Base-by-base conservation (phyloP, 2,888 invertebrate species). In the Luperina nickerlii region DNA sequence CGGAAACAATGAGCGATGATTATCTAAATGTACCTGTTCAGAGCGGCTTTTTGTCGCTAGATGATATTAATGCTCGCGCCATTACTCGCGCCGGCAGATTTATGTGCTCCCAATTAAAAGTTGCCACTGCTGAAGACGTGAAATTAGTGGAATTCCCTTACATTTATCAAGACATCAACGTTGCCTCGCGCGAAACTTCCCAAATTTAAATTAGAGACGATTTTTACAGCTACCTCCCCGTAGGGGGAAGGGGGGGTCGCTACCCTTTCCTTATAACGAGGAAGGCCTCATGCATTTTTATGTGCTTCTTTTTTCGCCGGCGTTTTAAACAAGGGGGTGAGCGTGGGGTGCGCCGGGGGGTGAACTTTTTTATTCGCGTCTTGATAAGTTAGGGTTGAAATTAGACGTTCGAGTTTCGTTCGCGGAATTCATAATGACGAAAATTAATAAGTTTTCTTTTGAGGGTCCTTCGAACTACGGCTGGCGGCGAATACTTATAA, bases 241-340 rank as follows among this genome's bases (percentile, higher is more conserved):
- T 90, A 92, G 93, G 94, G 94, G 93, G 90, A 51, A 88, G 89
- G 91, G 95, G 96, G 95, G 94, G 93, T 90, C 92, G 95, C 96
- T 97, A 96, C 97, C 97, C 97, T 97, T 97, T 97, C 96, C 97
- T 97, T 97, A 96, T 97, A 97, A 97, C 97, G 97, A 97, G 97
- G 97, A 97, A 96, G 97, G 97, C 97, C 97, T 97, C 97, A 97
- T 97, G 97, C 97, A 97, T 97, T 97, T 97, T 97, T 97, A 97
- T 97, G 97, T 97, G 97, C 97, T 97, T 96, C 97, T 97, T 97
- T 97, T 97, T 97, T 97, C 96, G 97, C 93, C 96, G 95, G 96
- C 97, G 96, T 97, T 97, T 97, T 97, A 97, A 97, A 97, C 97
- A 97, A 97, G 97, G 96, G 97, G 97, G 96, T 96, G 96, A 96